Percentiles rank a stretch among this genome's conserved stretches.
phyloP scores from a whole-genome alignment of 2,113 vertebrate species.

The Orientallactaga bullata region DNA sequence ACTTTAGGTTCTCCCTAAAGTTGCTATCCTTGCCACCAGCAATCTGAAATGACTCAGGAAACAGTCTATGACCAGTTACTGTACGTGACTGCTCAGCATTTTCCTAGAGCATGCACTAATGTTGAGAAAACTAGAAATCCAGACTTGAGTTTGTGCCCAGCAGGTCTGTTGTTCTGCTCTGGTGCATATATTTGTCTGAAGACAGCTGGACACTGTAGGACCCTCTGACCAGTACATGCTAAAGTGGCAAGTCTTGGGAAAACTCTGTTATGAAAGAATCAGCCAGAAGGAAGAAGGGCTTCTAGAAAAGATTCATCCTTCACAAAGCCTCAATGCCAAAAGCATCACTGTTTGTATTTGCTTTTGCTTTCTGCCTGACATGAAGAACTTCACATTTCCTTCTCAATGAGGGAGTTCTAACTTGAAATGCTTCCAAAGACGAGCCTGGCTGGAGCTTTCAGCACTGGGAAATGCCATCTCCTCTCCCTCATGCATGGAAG shows the following conservation, averaged over 20 bases:
- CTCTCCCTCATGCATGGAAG: background rate
- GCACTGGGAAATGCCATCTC: background rate
- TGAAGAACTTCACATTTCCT: background rate
- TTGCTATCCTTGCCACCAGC: background rate
- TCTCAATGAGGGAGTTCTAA: background rate
- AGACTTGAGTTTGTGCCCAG: fast-evolving
- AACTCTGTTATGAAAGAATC: background rate
- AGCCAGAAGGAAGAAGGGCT: background rate
- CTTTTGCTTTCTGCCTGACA: background rate
- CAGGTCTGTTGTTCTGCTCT: background rate
- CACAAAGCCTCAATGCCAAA: background rate
- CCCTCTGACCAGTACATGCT: background rate
- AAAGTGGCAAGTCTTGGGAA: background rate
- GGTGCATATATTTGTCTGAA: background rate
- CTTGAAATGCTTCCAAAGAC: background rate
- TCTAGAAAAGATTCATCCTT: background rate
- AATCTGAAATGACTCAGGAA: background rate
- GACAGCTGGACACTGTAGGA: background rate
- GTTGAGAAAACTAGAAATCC: background rate
- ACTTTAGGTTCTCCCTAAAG: background rate
- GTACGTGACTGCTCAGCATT: background rate
- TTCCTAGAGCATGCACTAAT: background rate
- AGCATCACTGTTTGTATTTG: too few species aligned
- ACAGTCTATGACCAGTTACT: background rate
- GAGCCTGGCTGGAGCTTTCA: background rate